Evolutionary conservation across 2,113 vertebrate genomes (phyloP).

Genomic region (Alethe diademata): DNA sequence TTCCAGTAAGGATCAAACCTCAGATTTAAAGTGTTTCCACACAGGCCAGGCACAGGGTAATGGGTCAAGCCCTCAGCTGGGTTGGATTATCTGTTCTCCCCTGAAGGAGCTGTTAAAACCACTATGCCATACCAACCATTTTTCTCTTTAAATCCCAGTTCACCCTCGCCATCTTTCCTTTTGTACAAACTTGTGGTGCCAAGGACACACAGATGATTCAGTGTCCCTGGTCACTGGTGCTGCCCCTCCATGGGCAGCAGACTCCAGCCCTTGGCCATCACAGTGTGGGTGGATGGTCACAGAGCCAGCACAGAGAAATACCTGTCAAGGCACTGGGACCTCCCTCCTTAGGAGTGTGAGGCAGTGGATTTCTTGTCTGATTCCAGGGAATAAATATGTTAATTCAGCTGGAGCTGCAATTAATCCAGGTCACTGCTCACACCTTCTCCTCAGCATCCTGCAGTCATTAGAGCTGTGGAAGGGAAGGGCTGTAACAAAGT

Average conservation of each 20-base stretch:
- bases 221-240: background rate
- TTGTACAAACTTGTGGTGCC: background rate
- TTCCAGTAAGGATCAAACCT: conserved; percentile 38
- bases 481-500: background rate
- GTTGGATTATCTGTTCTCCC: background rate
- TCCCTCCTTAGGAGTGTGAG: background rate
- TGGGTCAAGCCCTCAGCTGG: background rate
- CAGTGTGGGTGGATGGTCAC: background rate
- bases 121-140: background rate
- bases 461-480: conserved; percentile 6
- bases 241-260: background rate
- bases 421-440: conserved; percentile 58
- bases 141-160: background rate
- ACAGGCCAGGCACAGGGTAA: background rate
- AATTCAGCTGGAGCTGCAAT: conserved; percentile 39
- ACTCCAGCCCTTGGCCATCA: background rate
- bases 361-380: background rate
- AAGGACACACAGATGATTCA: background rate
- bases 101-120: background rate
- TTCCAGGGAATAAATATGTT: conserved; percentile 24
- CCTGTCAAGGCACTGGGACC: background rate
- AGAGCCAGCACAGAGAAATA: background rate
- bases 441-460: conserved; percentile 47
- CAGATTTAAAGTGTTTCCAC: conserved; percentile 15
- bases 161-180: background rate